A percentile compares a stretch with the other conserved stretches of the same genome.
Conservation (phyloP, 2,113 vertebrate genomes). For the Nothocercus julius region DNA sequence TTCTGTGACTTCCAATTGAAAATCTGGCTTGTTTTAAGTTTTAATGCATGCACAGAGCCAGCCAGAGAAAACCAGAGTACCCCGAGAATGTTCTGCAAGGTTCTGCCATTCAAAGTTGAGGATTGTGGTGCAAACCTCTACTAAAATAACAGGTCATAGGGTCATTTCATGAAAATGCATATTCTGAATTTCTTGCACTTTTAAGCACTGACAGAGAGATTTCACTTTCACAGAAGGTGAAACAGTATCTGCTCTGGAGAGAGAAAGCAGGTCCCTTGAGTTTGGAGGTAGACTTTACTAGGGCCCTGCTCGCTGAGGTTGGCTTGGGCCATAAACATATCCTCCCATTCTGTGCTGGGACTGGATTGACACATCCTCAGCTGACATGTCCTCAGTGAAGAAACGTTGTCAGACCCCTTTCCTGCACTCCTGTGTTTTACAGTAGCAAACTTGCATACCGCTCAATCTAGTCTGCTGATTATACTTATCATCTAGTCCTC, state of each 20-base stretch:
- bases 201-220: not conserved
- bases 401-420: not conserved
- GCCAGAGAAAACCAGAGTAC: not conserved
- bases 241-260: not conserved
- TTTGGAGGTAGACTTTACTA: not conserved
- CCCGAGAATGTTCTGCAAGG: not conserved
- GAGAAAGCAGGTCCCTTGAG: not conserved
- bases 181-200: not conserved
- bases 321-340: not conserved
- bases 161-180: not conserved
- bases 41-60: not conserved
- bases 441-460: not conserved
- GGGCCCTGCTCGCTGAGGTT: not conserved
- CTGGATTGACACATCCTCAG: not conserved
- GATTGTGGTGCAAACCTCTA: not conserved
- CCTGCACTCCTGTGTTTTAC: not conserved
- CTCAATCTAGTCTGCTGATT: not conserved
- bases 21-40: conserved; percentile 27
- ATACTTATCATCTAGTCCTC: not conserved
- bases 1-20: not conserved
- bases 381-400: not conserved
- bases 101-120: not conserved
- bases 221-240: not conserved
- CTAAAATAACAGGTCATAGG: not conserved
- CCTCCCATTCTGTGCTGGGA: not conserved